Evolutionary conservation across 2,113 vertebrate species (phyloP), one percentile per base, ranked within the genome.

Genomic region (Pseudonaja textilis): DNA sequence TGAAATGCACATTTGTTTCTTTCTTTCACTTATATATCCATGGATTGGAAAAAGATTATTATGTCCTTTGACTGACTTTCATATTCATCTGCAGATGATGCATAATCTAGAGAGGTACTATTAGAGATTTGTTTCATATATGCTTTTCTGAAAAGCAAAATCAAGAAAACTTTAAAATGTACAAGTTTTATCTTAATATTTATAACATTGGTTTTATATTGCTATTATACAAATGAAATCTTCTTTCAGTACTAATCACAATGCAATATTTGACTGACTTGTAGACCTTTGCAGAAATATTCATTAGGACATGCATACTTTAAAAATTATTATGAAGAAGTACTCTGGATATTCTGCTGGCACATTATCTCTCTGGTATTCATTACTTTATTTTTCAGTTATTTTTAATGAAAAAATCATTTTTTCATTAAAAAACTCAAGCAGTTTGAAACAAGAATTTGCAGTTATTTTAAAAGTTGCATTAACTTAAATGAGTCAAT

Each of bases 141-240:
- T 89, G 87, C 88, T 91, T 95, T 96, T 97, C 98, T 98, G 94
- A 95, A 89, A 96, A 96, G 8, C 81, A 97, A 88, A 92, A 92
- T 56, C 9, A 89, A 42, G 25, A 74, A 92, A 92, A 89, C 1
- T 74, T 74, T 1, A 89, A 8, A 93, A 61, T 50, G 9, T 89
- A 42, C 29, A 59, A 47, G 3, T 47, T 47, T 74, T 74, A 39
- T 39, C 39, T 74, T 74, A 39, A 39, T 39, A 74, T 74, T 14
- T 74, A 39, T 74, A 74, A 74, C 42, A 57, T 47, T 81, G 1
- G 45, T 50, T 64, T 0, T 91, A 2, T 50, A 87, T 89, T n/a
- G 90, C 91, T 39, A 85, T 25, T 18, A 11, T 74, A 90, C 8
- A 47, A 87, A 26, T 52, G 25, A 91, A 92, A 5, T 5, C 1